phyloP scores from a whole-genome alignment of 2,888 invertebrate species.

The Tupiocoris notatus region DNA sequence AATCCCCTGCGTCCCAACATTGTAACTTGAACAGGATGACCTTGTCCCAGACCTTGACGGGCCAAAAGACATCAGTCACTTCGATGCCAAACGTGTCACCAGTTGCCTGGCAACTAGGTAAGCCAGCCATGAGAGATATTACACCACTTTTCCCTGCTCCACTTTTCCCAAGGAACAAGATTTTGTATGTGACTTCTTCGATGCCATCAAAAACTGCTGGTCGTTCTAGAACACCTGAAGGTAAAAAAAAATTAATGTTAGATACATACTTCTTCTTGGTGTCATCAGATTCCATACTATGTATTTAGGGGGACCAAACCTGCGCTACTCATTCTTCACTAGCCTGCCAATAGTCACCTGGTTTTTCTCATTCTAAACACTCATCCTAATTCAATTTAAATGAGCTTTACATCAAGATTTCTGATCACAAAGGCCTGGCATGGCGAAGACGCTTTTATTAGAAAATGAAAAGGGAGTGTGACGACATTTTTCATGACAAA shows the following conservation, averaged over 20 bases:
- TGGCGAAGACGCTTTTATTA: too few species aligned
- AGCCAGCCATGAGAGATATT: constrained; percentile 58
- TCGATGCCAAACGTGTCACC: constrained; percentile 58
- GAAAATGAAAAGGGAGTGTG: too few species aligned
- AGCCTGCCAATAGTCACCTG: too few species aligned
- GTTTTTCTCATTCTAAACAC: too few species aligned
- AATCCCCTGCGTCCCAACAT: constrained; percentile 62
- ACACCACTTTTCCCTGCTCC: constrained; percentile 60
- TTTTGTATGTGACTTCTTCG: constrained; percentile 60
- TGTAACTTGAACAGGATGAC: constrained; percentile 59
- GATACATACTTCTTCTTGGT: too few species aligned
- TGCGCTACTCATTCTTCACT: too few species aligned
- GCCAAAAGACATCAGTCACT: constrained; percentile 60
- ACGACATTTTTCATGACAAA: too few species aligned
- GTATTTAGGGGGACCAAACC: too few species aligned
- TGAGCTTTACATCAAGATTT: too few species aligned
- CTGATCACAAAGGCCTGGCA: too few species aligned
- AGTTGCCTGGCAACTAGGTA: constrained; percentile 53
- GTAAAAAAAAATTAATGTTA: constrained; percentile 7
- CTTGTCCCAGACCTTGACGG: constrained; percentile 59
- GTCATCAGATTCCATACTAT: too few species aligned
- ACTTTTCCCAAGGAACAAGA: constrained; percentile 59
- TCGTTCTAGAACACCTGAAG: constrained; percentile 58
- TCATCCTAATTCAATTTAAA: too few species aligned
- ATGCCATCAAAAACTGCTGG: constrained; percentile 57